These are phyloP conservation scores for Miniopterus natalensis DNA, from an alignment of 2,113 vertebrate species.

Conservation along the genomic window DNA sequence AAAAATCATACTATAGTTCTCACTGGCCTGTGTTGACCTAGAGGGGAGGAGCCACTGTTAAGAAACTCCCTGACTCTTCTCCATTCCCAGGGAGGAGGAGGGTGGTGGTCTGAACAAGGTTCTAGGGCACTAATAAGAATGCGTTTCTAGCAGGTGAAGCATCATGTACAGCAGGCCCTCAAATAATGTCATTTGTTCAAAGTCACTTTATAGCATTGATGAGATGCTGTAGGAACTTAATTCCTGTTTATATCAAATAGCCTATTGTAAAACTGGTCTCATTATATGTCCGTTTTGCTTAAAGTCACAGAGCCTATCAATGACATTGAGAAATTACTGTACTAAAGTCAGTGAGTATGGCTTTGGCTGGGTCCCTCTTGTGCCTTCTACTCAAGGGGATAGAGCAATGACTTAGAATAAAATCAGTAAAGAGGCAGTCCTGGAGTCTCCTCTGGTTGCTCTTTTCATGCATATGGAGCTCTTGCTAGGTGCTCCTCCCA, in stretches of 20 bases:
- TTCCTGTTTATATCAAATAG: not conserved
- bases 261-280: no score
- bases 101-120: not conserved
- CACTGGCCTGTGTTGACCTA: not conserved
- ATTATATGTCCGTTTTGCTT: no score
- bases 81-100: not conserved
- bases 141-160: not conserved
- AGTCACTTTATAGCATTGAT: no score
- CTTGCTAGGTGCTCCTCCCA: not conserved
- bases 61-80: not conserved
- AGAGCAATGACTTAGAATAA: not conserved
- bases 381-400: not conserved
- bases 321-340: not conserved
- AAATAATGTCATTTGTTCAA: not conserved
- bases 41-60: not conserved
- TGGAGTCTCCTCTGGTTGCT: not conserved
- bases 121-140: not conserved
- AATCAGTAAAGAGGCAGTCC: not conserved
- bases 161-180: not conserved
- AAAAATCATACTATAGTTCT: not conserved
- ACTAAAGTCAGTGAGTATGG: not conserved
- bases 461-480: not conserved
- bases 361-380: not conserved
- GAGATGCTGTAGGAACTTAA: no score
- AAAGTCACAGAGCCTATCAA: not conserved